phyloP scores from a whole-genome alignment of 2,888 invertebrate species.

The Epicampocera succincta region DNA sequence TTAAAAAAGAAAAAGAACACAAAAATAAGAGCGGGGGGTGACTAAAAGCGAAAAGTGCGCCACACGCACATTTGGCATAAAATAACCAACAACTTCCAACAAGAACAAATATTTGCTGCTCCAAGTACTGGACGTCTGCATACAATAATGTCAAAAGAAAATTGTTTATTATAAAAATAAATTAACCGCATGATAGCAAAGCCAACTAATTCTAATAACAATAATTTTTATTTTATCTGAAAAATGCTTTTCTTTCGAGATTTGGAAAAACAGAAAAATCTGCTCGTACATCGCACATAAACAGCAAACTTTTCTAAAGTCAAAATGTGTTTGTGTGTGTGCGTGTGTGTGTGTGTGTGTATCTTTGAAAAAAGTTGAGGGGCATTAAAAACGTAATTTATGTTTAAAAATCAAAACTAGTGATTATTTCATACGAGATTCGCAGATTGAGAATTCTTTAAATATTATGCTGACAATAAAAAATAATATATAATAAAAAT shows the following conservation, averaged over 20 bases:
- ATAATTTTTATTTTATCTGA: conserved; percentile 20
- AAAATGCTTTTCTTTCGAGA: neutral
- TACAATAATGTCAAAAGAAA: conserved; percentile 37
- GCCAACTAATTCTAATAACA: neutral
- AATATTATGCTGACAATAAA: neutral
- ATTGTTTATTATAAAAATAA: conserved; percentile 41
- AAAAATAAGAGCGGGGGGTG: neutral
- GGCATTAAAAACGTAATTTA: too few relatives aligned
- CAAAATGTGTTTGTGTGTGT: too few relatives aligned
- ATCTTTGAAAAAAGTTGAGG: too few relatives aligned
- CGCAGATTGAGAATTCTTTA: too few relatives aligned
- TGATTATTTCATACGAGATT: too few relatives aligned
- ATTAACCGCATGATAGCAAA: conserved; percentile 32
- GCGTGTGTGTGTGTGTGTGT: too few relatives aligned
- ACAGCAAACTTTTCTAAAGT: too few relatives aligned
- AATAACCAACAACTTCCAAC: conserved; percentile 13
- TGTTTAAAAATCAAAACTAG: too few relatives aligned
- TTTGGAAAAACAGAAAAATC: too few relatives aligned
- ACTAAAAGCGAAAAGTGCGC: conserved; percentile 28
- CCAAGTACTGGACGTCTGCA: neutral
- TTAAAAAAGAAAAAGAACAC: neutral
- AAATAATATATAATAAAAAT: neutral
- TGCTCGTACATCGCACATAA: too few relatives aligned
- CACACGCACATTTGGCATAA: conserved; percentile 51
- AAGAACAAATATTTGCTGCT: conserved; percentile 1